Evolutionary conservation across 2,888 invertebrate genomes (phyloP), one percentile per base, ranked within the genome.

Genomic region (Calephelis perditalis): DNA sequence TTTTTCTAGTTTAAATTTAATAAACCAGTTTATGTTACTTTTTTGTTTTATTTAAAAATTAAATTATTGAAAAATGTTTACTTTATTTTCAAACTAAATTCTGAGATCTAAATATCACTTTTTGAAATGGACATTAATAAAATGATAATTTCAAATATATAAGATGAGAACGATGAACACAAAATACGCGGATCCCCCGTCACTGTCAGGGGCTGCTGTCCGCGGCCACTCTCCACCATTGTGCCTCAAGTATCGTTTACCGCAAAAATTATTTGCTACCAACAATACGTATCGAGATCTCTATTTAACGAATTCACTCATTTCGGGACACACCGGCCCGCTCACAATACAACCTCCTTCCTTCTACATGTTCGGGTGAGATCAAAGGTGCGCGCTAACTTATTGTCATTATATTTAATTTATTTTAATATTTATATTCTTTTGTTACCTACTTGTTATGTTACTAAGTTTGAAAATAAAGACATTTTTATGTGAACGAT

Each of bases 251-350:
- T 87, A 89, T 89, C 88, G 78, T 71, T 89, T 87, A 89, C 89
- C 89, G 83, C 89, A 90, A 77, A 88, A 87, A 88, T 86, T 86
- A 86, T 86, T 81, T 76, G 75, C 76, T 67, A 49, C 70, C 73
- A 69, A 86, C 85, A 86, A 87, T 82, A 73, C 75, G 67, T 64
- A 69, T 71, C 71, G 76, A 84, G 78, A 77, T 84, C 82, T 87
- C 84, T 80, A 84, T 88, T 68, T 87, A 87, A 87, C 86, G 75
- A 86, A 86, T 87, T 88, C 87, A 88, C 81, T 75, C 78, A 77
- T 76, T 78, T 76, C 80, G 70, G 73, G 72, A 74, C 75, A 65
- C 68, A 66, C 62, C 40, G 68, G 26, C 26, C 72, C 70, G 68
- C 65, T 26, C 26, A 74, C 77, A 73, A 78, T 75, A 69, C 73